Evolutionary conservation across 2,888 invertebrate genomes (phyloP), one percentile per base, ranked within the genome.

Genomic region (Aspidiotus rigidus): DNA sequence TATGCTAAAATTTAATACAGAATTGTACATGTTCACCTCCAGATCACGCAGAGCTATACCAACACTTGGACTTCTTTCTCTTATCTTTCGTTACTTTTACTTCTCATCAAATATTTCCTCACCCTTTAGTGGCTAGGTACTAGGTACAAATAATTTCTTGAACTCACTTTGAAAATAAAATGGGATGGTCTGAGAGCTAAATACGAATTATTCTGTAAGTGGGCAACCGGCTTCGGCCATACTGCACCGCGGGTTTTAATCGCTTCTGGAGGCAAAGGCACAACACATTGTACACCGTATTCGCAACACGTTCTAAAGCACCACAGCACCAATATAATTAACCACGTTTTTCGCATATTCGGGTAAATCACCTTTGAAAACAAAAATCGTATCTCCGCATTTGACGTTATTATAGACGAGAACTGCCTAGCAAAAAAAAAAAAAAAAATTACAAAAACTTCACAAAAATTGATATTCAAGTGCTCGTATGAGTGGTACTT

Each of bases 181-280:
- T 76, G 75, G 7, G 78, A 75, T 1, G 83, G 81, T 69, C 81
- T 75, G 44, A 83, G 77, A 63, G 79, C 75, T 73, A 79, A 80
- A 77, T 77, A 82, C 7, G 77, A 76, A 16, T 77, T 74, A 44
- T 77, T 75, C 16, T 77, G 74, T 54, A 76, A 74, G 73, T 79
- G 79, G 56, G 78, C 73, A 71, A 83, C 82, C 0, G 87, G 86
- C 75, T 82, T 79, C 0, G 89, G 89, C 88, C 88, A 88, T 0
- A 86, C 82, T 76, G 83, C 82, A 1, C 88, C 88, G 71, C 80
- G 60, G 16, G 69, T 72, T 39, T 42, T 49, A 62, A 66, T 57
- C 13, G 60, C 39, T 6, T 13, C 39, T 11, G 60, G 63, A 54
- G 53, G 40, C 16, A 61, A 28, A 40, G 62, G 57, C 39, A 62